Conservation (phyloP, 2,888 invertebrate genomes). For the Cephus pygmeus region DNA sequence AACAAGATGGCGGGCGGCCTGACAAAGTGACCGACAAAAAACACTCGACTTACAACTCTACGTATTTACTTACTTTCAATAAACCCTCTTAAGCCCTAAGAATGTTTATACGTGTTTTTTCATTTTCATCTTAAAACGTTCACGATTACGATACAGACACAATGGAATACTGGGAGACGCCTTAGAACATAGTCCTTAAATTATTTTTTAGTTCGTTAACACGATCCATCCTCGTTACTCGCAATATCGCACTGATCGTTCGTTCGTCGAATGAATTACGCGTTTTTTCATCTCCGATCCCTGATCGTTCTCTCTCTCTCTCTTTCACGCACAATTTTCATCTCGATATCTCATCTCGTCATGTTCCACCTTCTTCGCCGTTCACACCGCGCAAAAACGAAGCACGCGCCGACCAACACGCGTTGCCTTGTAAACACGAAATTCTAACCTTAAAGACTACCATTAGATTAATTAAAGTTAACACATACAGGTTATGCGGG, state of each 20-base stretch:
- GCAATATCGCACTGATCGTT: slow-evolving; percentile 1
- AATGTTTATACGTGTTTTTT: slow-evolving; percentile 17
- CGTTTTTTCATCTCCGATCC: background rate
- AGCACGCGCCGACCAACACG: background rate
- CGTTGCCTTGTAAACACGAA: slow-evolving; percentile 26
- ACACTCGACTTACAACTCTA: slow-evolving; percentile 36
- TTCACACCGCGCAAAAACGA: background rate
- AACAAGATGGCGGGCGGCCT: slow-evolving; percentile 65
- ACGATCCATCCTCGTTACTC: slow-evolving; percentile 15
- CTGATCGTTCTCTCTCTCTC: slow-evolving; percentile 3
- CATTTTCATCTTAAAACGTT: slow-evolving; percentile 34
- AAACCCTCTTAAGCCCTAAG: slow-evolving; percentile 34
- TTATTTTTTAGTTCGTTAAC: slow-evolving; percentile 17
- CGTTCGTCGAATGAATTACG: background rate
- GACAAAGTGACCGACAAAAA: slow-evolving; percentile 60
- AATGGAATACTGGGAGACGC: slow-evolving; percentile 58
- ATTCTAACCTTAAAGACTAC: slow-evolving; percentile 26
- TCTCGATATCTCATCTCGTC: background rate
- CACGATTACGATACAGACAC: slow-evolving; percentile 57
- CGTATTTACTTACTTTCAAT: slow-evolving; percentile 55
- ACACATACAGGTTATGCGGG: slow-evolving; percentile 40
- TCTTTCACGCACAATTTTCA: background rate
- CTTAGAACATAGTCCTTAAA: slow-evolving; percentile 11
- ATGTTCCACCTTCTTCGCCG: slow-evolving; percentile 4
- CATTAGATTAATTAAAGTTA: slow-evolving; percentile 32